Evolutionary conservation across 2,113 vertebrate genomes (phyloP).

Genomic region (Sylvia atricapilla): DNA sequence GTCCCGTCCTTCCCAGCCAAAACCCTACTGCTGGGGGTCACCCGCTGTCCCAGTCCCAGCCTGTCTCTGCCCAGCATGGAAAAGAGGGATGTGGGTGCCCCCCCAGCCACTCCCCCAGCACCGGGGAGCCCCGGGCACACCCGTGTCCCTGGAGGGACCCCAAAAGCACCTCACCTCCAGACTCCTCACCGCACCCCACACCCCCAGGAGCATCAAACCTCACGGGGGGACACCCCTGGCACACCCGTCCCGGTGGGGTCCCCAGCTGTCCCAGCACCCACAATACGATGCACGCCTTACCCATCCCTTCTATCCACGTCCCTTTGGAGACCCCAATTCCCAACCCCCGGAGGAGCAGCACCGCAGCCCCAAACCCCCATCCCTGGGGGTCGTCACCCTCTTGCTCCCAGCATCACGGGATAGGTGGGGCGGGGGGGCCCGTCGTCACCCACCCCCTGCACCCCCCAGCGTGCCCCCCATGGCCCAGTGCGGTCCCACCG

Average conservation of each 20-base stretch:
- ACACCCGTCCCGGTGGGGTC: accelerated
- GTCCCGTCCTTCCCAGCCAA: neutral
- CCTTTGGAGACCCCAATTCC: neutral
- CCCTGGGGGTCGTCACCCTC: neutral
- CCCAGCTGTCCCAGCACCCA: neutral
- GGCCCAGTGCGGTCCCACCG: neutral
- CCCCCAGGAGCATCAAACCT: neutral
- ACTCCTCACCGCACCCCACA: neutral
- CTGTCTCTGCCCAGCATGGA: accelerated
- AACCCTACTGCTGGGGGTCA: neutral
- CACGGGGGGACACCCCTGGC: accelerated
- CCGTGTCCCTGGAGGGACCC: accelerated
- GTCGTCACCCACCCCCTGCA: neutral
- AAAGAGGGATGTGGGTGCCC: accelerated
- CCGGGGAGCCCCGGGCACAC: accelerated
- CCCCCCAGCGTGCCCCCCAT: too few relatives aligned
- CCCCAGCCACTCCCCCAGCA: neutral
- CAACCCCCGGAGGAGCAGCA: too few relatives aligned
- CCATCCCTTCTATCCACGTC: accelerated
- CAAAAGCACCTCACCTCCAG: neutral
- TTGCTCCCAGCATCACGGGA: neutral
- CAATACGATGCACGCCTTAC: neutral
- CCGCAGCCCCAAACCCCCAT: neutral
- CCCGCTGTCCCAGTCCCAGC: neutral
- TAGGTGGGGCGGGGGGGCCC: neutral